Evolutionary conservation across 2,888 invertebrate genomes (phyloP), one percentile per base, ranked within the genome.

Genomic region (Ashinkailepas kermadecensis): DNA sequence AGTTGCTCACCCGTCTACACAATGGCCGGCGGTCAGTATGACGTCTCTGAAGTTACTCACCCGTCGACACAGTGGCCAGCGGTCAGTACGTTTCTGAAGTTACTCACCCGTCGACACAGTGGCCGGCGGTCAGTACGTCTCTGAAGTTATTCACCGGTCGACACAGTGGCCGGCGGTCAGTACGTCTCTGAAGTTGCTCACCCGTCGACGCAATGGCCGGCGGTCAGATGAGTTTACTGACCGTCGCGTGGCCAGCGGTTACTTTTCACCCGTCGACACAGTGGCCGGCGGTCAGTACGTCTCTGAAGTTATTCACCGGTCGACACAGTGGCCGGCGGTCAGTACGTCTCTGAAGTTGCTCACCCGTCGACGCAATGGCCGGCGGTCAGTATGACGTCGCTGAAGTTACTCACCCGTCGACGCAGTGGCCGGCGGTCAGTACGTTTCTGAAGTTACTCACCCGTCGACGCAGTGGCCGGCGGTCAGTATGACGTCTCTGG

Each of bases 401-500:
- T 9, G n/a, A 58, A 58, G 13, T 58, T 11, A 13, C 58, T 9
- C 58, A 58, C 10, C 58, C 58, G 58, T 13, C 13, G 58, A 58
- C 58, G 58, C 13, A n/a, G n/a, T 13, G 13, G 58, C 10, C 58
- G 58, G 58, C 58, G 58, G 9, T 58, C 13, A 11, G 9, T 58
- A 58, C 10, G 13, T 9, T 13, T 9, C 9, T 58, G 58, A 58
- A 58, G n/a, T 13, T 13, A 65, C 70, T 74, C 18, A 74, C 70
- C 54, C 54, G 7, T 0, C 9, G 7, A 74, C 54, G 93, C 92
- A 0, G 93, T 93, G 87, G 94, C 94, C 94, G 94, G 95, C 88
- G 0, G 95, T 95, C 7, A 95, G 86, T 0, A 94, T 93, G 0
- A 93, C 93, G 81, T 89, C 89, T 0, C 92, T 92, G 83, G 94